Conservation (phyloP, 2,113 vertebrate species). For the Glareola pratincola region DNA sequence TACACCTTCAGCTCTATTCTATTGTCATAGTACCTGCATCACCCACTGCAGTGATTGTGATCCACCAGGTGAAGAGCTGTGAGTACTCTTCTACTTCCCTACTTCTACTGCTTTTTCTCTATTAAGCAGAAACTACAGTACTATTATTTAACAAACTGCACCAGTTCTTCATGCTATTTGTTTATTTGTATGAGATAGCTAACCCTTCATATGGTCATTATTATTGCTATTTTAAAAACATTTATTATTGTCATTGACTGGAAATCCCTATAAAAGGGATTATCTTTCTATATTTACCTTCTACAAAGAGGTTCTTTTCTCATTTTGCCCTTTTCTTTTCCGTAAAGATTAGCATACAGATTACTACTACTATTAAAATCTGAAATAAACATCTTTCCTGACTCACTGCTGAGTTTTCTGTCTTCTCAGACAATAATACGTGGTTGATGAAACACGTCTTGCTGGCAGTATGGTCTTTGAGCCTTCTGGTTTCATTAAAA, state of each 20-base stretch:
- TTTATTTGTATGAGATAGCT: not conserved
- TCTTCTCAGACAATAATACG: conserved; percentile 12
- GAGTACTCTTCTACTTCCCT: not conserved
- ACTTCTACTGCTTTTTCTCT: not conserved
- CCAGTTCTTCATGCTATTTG: not conserved
- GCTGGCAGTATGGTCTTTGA: conserved; percentile 52
- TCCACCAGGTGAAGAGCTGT: not conserved
- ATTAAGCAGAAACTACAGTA: not conserved
- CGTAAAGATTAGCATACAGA: not conserved
- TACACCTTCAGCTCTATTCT: not conserved
- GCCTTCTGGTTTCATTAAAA: conserved; percentile 49
- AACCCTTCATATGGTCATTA: not conserved
- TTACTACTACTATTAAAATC: not conserved
- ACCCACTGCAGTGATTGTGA: not conserved
- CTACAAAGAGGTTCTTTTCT: not conserved
- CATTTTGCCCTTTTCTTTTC: not conserved
- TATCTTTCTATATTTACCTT: not conserved
- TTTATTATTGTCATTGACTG: not conserved
- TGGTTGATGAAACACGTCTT: conserved; percentile 27
- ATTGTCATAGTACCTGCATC: not conserved
- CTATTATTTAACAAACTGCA: not conserved
- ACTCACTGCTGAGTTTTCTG: conserved; percentile 48
- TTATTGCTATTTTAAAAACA: not conserved
- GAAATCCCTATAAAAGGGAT: not conserved
- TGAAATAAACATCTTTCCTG: not conserved